Percentiles rank a stretch among this genome's conserved stretches.
Evolutionary conservation across 2,888 invertebrate species (phyloP).

Genomic region (Lycophotia porphyrea): DNA sequence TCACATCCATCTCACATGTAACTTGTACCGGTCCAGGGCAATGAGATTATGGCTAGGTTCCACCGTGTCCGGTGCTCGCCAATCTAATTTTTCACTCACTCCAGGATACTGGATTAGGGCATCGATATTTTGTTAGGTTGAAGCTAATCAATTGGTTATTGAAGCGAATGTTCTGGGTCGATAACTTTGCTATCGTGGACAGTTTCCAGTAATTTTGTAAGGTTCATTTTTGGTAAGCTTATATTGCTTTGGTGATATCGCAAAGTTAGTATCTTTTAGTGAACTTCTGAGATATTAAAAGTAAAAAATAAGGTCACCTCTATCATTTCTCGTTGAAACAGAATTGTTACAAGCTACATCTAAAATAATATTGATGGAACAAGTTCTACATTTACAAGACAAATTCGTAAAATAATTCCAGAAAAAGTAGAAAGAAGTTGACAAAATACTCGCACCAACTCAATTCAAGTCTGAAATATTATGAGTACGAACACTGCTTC

Average conservation of each 20-base stretch:
- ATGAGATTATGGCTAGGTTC: conserved; percentile 72
- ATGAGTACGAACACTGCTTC: conserved; percentile 46
- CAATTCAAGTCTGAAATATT: conserved; percentile 57
- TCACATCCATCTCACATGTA: conserved; percentile 38
- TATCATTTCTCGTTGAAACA: conserved; percentile 11
- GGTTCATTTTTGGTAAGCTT: conserved; percentile 1
- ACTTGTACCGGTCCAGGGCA: conserved; percentile 56
- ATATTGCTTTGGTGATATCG: no score
- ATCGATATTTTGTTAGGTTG: conserved; percentile 69
- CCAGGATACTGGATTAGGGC: conserved; percentile 63
- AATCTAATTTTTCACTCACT: conserved; percentile 78
- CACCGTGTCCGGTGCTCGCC: conserved; percentile 67
- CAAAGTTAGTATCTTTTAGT: conserved; percentile 4
- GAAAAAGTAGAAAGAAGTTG: conserved; percentile 29
- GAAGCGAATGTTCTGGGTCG: conserved; percentile 40
- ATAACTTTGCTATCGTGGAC: conserved; percentile 12
- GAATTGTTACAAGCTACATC: conserved; percentile 37
- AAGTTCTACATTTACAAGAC: conserved; percentile 32
- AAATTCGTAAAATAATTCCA: conserved; percentile 40
- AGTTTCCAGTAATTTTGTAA: conserved; percentile 19
- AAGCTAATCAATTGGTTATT: conserved; percentile 51
- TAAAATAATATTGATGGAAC: conserved; percentile 50
- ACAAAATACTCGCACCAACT: conserved; percentile 38
- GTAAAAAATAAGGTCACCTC: conserved; percentile 5
- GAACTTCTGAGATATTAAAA: conserved; percentile 3